Conservation (phyloP, 2,888 invertebrate genomes). For the Leucoma salicis region DNA sequence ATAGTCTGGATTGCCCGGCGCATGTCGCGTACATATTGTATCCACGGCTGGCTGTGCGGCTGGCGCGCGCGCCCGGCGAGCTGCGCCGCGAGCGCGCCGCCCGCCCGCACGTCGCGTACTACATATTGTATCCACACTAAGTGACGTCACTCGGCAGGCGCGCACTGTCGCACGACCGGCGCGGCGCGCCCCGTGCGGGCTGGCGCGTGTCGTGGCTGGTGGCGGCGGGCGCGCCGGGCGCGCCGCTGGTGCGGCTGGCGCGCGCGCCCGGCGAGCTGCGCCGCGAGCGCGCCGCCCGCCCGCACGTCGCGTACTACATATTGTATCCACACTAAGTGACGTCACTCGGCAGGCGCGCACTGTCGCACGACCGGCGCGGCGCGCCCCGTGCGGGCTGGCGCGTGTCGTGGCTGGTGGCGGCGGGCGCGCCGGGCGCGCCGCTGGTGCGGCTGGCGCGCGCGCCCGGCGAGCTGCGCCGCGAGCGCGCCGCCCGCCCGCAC, state of each 20-base stretch:
- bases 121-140: too few species aligned
- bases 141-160: too few species aligned
- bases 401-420: slow-evolving; percentile 94
- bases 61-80: slow-evolving; percentile 91
- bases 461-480: slow-evolving; percentile 88
- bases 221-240: slow-evolving; percentile 94
- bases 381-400: slow-evolving; percentile 92
- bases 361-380: slow-evolving; percentile 87
- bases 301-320: slow-evolving; percentile 95
- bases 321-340: too few species aligned
- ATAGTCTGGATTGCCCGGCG: too few species aligned
- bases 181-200: slow-evolving; percentile 90
- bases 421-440: slow-evolving; percentile 92
- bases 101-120: slow-evolving; percentile 93
- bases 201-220: slow-evolving; percentile 93
- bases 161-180: slow-evolving; percentile 85
- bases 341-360: slow-evolving; percentile 88
- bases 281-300: slow-evolving; percentile 85
- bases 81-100: slow-evolving; percentile 86
- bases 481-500: slow-evolving; percentile 89
- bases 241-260: slow-evolving; percentile 90
- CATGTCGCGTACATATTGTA: slow-evolving; percentile 94
- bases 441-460: slow-evolving; percentile 90
- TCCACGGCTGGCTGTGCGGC: slow-evolving; percentile 89
- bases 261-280: slow-evolving; percentile 89